A percentile compares a stretch with the other conserved stretches of the same genome.
Evolutionary conservation across 2,113 vertebrate genomes (phyloP).

Genomic region (Balaenoptera acutorostrata): DNA sequence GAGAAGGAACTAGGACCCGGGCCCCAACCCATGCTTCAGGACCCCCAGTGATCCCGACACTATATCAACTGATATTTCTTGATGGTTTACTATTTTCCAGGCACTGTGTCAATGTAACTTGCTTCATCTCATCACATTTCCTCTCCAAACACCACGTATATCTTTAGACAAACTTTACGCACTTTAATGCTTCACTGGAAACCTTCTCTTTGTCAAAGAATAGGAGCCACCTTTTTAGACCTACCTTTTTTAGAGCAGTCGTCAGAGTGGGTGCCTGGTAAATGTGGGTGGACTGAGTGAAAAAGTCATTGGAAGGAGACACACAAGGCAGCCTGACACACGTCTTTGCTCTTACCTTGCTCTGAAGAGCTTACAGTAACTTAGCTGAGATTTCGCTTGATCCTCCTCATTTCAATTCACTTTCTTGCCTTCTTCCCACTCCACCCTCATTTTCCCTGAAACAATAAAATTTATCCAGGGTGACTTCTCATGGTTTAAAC

Average conservation of each 20-base stretch:
- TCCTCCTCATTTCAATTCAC: background rate
- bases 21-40: background rate
- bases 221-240: background rate
- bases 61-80: background rate
- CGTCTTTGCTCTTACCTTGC: background rate
- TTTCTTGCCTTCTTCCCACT: background rate
- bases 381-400: background rate
- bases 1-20: background rate
- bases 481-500: background rate
- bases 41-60: too few relatives aligned
- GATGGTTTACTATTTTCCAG: background rate
- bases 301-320: background rate
- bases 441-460: background rate
- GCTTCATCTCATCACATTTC: background rate
- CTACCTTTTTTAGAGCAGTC: background rate
- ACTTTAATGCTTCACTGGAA: background rate
- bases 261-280: background rate
- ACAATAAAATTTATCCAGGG: background rate
- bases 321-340: too few relatives aligned
- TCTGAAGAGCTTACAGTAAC: background rate
- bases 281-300: background rate
- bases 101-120: background rate
- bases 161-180: background rate
- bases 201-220: background rate
- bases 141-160: background rate